Base-by-base conservation (phyloP, 2,888 invertebrate species). In the Chrysolina haemoptera region DNA sequence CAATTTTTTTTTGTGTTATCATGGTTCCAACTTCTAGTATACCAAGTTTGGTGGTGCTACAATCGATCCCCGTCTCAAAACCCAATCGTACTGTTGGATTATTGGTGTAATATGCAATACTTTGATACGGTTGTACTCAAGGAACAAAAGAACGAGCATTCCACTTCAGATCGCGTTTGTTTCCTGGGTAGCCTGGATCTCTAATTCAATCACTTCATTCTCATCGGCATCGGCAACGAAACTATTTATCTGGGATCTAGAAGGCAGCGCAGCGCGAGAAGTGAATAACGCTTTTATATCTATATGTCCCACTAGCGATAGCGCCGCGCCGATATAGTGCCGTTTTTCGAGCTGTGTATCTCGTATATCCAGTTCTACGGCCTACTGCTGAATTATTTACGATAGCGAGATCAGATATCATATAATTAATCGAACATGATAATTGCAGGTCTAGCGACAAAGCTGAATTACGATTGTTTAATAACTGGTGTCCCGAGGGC, bases 341-440 rank as follows among this genome's bases (percentile, higher is more conserved):
- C 59, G 64, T 74, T 71, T 71, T 20, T 68, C 43, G 18, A 46
- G 41, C 18, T n/a, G 55, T 59, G 41, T 59, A 40, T 68, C 68
- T 68, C 41, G 22, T 59, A n/a, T 63, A 40, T 53, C 65, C 22
- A 46, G 43, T 46, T 22, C 22, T 53, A 12, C 67, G 70, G 63
- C 62, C 68, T 71, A 71, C 62, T 55, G 65, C 65, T 68, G 62
- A 53, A 71, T 75, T 75, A 71, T 75, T 75, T 75, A 75, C 69
- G 71, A 71, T 74, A 43, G 62, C 48, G 22, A 68, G 71, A 74
- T 74, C 74, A 73, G 77, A 78, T 75, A 79, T 77, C 78, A 68
- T 80, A 74, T 78, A 81, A 86, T 85, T 86, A 86, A 86, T 85
- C 84, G 84, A 83, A 84, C 84, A 82, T 75, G 83, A 84, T 86